phyloP scores from a whole-genome alignment of 1,140 invertebrate genomes.

The Rhynchophorus ferrugineus region DNA sequence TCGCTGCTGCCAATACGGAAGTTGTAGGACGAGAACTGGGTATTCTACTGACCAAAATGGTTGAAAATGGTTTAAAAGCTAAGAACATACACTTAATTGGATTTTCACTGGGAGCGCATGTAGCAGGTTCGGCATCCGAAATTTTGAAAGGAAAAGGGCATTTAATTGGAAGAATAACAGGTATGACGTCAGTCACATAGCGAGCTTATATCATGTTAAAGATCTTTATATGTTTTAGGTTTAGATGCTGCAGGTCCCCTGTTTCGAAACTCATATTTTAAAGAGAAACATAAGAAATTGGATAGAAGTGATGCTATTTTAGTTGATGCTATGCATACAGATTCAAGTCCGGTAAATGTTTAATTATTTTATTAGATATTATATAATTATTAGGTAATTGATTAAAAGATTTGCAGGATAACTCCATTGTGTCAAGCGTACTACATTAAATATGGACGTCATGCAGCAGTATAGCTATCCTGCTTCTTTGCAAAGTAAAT shows the following conservation, averaged over 20 bases:
- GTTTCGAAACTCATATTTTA: constrained; percentile 48
- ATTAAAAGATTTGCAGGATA: too few relatives aligned
- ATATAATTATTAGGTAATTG: background rate
- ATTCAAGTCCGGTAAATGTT: constrained; percentile 52
- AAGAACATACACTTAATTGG: constrained; percentile 63
- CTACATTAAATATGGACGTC: too few relatives aligned
- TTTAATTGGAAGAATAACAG: constrained; percentile 64
- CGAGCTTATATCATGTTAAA: too few relatives aligned
- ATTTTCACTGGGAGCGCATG: constrained; percentile 71
- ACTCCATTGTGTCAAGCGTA: too few relatives aligned
- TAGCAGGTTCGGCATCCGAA: constrained; percentile 64
- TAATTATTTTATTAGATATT: constrained; percentile 3
- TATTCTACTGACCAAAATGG: constrained; percentile 49
- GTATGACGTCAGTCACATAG: constrained; percentile 24
- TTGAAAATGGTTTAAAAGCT: constrained; percentile 41
- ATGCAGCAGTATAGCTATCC: too few relatives aligned
- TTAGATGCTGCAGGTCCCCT: constrained; percentile 63
- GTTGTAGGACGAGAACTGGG: constrained; percentile 55
- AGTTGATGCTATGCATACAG: constrained; percentile 82
- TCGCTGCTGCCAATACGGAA: constrained; percentile 57
- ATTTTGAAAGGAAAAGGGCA: constrained; percentile 47
- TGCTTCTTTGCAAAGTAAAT: too few relatives aligned
- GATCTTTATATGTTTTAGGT: constrained; percentile 37
- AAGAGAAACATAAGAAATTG: constrained; percentile 51
- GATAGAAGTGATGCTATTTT: constrained; percentile 74